Percentiles rank a stretch among this genome's conserved stretches.
Evolutionary conservation across 2,113 vertebrate species (phyloP).

Genomic region (Natator depressus): DNA sequence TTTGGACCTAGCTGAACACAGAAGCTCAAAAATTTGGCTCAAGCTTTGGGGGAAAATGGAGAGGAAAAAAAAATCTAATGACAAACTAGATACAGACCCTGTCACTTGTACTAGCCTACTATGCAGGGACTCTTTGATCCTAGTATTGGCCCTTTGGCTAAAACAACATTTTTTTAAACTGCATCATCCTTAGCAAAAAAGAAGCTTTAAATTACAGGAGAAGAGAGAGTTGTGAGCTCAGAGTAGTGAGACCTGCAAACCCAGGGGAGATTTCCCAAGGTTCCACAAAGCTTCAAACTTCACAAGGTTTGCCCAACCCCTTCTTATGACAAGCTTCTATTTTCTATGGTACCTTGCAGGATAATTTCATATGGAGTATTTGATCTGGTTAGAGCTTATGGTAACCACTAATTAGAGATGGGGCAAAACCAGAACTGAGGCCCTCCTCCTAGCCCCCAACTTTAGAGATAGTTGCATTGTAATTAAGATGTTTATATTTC

Average conservation of each 20-base stretch:
- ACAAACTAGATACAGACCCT: background rate
- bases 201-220: slow-evolving; percentile 54
- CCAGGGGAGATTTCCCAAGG: slow-evolving; percentile 43
- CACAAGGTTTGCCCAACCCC: slow-evolving; percentile 30
- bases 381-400: slow-evolving; percentile 13
- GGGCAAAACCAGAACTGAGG: slow-evolving; percentile 38
- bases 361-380: slow-evolving; percentile 29
- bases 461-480: background rate
- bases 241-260: slow-evolving; percentile 35
- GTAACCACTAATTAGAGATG: slow-evolving; percentile 11
- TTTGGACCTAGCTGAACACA: background rate
- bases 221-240: slow-evolving; percentile 46
- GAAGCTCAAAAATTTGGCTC: background rate
- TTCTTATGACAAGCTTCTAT: slow-evolving; percentile 38
- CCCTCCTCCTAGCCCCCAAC: slow-evolving; percentile 34
- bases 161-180: slow-evolving; percentile 25
- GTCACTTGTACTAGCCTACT: background rate
- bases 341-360: slow-evolving; percentile 16
- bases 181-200: background rate
- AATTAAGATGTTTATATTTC: background rate
- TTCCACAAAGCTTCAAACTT: slow-evolving; percentile 50
- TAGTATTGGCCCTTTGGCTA: background rate
- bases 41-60: background rate
- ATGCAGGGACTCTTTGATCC: background rate
- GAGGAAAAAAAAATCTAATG: background rate